These are phyloP conservation scores for Lampris megalopsis DNA, from an alignment of 2,113 vertebrate genomes.

Conservation along the genomic window DNA sequence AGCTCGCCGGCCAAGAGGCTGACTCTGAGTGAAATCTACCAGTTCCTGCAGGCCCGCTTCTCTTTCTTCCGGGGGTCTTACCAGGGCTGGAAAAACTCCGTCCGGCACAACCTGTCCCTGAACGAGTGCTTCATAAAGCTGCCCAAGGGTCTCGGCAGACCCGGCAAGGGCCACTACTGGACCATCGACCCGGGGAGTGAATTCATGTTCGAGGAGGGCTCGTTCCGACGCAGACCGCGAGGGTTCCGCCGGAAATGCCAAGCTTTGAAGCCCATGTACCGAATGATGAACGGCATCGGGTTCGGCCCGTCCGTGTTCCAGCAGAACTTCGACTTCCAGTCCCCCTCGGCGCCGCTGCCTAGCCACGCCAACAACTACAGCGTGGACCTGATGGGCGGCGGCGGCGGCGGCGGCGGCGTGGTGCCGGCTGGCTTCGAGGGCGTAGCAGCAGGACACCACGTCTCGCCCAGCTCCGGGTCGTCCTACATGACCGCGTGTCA, in stretches of 20 bases:
- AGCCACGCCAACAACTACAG: conserved; percentile 90
- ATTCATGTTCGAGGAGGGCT: conserved; percentile 98
- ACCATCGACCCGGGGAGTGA: conserved; percentile 96
- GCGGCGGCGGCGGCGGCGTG: conserved; percentile 63
- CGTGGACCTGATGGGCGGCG: conserved; percentile 89
- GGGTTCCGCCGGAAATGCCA: conserved; percentile 97
- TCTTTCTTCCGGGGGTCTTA: conserved; percentile 95
- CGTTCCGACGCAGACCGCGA: conserved; percentile 93
- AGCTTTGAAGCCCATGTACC: conserved; percentile 93
- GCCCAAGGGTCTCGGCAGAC: conserved; percentile 93
- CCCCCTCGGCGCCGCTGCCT: conserved; percentile 86
- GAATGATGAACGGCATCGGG: conserved; percentile 91
- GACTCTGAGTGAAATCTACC: conserved; percentile 96
- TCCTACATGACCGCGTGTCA: conserved; percentile 93
- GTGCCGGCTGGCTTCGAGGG: conserved; percentile 87
- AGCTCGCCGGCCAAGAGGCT: conserved; percentile 93
- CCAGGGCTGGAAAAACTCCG: conserved; percentile 97
- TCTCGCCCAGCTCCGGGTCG: conserved; percentile 89
- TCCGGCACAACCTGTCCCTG: conserved; percentile 91
- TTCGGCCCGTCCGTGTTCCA: conserved; percentile 91
- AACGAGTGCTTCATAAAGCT: conserved; percentile 94
- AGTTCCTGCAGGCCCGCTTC: conserved; percentile 95
- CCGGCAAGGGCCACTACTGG: conserved; percentile 97
- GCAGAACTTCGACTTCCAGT: conserved; percentile 94
- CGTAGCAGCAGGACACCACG: conserved; percentile 86